A percentile compares a stretch with the other conserved stretches of the same genome.
phyloP scores from a whole-genome alignment of 2,797 vertebrate species.

The Glyptemys insculpta region DNA sequence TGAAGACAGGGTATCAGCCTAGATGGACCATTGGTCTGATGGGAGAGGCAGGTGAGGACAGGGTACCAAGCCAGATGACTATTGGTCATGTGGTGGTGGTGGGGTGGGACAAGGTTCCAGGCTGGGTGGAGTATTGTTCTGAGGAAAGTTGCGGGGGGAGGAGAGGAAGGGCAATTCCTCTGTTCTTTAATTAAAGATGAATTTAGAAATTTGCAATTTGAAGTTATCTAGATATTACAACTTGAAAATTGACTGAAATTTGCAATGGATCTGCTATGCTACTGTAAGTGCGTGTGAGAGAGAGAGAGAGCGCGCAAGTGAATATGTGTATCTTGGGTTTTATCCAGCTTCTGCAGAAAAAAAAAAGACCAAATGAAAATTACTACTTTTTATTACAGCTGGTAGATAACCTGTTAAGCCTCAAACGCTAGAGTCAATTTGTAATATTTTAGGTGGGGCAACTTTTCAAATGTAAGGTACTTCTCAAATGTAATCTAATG shows the following conservation, averaged over 20 bases:
- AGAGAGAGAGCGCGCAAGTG: accelerated
- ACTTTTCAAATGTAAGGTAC: neutral
- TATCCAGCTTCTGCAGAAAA: neutral
- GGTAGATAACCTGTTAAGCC: neutral
- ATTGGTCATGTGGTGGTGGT: neutral
- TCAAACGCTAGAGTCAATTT: neutral
- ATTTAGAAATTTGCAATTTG: neutral
- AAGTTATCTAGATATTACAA: accelerated
- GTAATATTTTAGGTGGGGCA: neutral
- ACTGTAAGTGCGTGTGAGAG: neutral
- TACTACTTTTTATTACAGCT: neutral
- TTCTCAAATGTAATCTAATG: neutral
- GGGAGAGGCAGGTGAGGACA: neutral
- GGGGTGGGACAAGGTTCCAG: too few relatives aligned
- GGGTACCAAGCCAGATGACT: too few relatives aligned
- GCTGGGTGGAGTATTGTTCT: neutral
- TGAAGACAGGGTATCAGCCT: too few relatives aligned
- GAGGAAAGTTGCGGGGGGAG: neutral
- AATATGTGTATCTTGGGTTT: neutral
- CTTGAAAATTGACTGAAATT: neutral
- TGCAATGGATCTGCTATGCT: neutral
- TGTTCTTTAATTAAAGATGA: neutral
- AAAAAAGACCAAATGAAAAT: accelerated
- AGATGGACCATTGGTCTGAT: neutral
- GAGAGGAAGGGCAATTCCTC: neutral